phyloP scores from a whole-genome alignment of 1,140 invertebrate genomes.

The Camponotus floridanus region DNA sequence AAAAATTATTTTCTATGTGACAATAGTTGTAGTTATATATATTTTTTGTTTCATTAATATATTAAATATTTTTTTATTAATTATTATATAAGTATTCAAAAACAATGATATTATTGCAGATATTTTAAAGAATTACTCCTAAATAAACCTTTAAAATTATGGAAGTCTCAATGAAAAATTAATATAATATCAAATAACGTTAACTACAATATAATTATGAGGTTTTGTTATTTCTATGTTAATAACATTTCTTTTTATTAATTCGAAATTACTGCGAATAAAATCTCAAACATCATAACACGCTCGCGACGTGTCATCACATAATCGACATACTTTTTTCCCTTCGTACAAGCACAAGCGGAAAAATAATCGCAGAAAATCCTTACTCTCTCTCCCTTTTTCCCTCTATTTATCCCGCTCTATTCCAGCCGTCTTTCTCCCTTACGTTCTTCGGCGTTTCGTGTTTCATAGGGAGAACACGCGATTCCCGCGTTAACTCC shows the following conservation, averaged over 20 bases:
- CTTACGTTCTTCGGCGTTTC: slow-evolving; percentile 67
- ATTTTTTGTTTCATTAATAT: no score
- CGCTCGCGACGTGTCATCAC: slow-evolving; percentile 2
- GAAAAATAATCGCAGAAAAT: slow-evolving; percentile 65
- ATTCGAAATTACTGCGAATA: no score
- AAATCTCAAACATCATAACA: neutral
- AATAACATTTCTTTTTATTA: neutral
- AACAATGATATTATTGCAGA: neutral
- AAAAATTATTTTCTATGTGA: neutral
- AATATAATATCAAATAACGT: neutral
- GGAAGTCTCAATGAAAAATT: neutral
- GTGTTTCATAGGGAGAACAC: slow-evolving; percentile 79
- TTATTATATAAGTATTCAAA: no score
- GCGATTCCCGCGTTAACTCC: slow-evolving; percentile 85
- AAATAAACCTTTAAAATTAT: neutral
- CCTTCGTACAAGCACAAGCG: neutral
- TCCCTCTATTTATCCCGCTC: slow-evolving; percentile 23
- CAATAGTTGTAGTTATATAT: neutral
- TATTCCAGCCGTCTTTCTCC: slow-evolving; percentile 45
- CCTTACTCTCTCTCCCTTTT: slow-evolving; percentile 27
- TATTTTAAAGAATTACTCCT: neutral
- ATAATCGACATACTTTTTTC: slow-evolving; percentile 15
- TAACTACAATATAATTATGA: neutral
- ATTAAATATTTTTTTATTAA: no score
- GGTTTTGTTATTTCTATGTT: neutral